These are phyloP conservation scores for Scaptomyza parva DNA, from an alignment of 2,888 invertebrate genomes.

Conservation along the genomic window DNA sequence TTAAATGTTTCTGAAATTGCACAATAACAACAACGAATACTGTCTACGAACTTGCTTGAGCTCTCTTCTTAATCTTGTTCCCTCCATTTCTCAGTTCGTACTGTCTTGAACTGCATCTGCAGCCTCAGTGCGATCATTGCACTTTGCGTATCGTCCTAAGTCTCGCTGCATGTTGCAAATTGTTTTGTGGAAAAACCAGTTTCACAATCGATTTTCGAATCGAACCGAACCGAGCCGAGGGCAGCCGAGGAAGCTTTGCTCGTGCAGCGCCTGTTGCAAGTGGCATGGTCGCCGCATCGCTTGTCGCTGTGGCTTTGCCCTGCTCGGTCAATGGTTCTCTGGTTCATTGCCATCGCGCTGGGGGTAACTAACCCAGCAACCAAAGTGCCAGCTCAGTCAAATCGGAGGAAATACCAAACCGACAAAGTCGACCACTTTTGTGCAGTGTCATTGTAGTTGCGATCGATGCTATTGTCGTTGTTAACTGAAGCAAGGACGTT, in stretches of 20 bases:
- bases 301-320: slow-evolving; percentile 52
- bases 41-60: slow-evolving; percentile 10
- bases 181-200: slow-evolving; percentile 66
- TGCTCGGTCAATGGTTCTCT: slow-evolving; percentile 85
- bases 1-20: slow-evolving; percentile 5
- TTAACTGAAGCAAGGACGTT: slow-evolving; percentile 76
- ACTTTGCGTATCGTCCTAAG: slow-evolving; percentile 63
- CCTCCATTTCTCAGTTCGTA: slow-evolving; percentile 1
- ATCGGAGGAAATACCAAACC: slow-evolving; percentile 63
- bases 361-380: slow-evolving; percentile 84
- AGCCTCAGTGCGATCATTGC: slow-evolving; percentile 76
- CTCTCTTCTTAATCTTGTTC: neutral
- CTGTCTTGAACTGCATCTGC: slow-evolving; percentile 40
- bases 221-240: slow-evolving; percentile 9
- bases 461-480: slow-evolving; percentile 35
- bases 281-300: slow-evolving; percentile 53
- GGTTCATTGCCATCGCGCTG: slow-evolving; percentile 85
- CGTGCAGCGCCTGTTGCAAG: slow-evolving; percentile 63
- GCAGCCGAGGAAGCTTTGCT: slow-evolving; percentile 19
- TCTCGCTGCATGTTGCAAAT: slow-evolving; percentile 62
- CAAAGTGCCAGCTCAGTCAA: slow-evolving; percentile 44
- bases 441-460: slow-evolving; percentile 65
- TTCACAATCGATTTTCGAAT: slow-evolving; percentile 32
- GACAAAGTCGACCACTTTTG: slow-evolving; percentile 56
- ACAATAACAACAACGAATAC: neutral